Evolutionary conservation across 1,140 invertebrate species (phyloP), one percentile per base, ranked within the genome.

Genomic region (Drosophila rhopaloa): DNA sequence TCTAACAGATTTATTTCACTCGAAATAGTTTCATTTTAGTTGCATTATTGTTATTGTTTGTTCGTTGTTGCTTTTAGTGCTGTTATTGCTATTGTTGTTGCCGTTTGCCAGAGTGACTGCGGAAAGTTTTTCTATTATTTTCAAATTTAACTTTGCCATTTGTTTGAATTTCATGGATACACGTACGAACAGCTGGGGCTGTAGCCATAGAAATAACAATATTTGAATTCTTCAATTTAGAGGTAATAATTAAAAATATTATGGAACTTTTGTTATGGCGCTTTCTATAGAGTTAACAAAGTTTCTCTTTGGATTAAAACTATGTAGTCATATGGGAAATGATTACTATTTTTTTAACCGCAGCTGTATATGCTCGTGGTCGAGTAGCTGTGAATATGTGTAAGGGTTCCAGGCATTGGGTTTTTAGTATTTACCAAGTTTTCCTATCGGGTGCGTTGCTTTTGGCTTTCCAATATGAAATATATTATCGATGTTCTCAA

Each of bases 111-210:
- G 72, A 88, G 76, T 86, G 67, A 88, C 72, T 83, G 83, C 79
- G 60, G 63, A 88, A 89, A 89, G 84, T 89, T 89, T 89, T 89
- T 89, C 84, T 89, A 89, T 89, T 89, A 89, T 89, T 89, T 89
- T 89, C 84, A 89, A 89, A 89, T 89, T 89, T 89, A 89, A 89
- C 84, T 89, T 89, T 89, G 77, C 84, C 84, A 89, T 89, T 89
- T 89, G 84, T 89, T 89, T 89, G 79, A 83, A 83, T 88, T 89
- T 88, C 84, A 67, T 70, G 75, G 57, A 65, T 75, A 65, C 70
- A 60, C 57, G 54, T 62, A 62, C 11, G 56, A n/a, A 63, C 60
- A 63, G 55, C 59, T 14, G 5, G 13, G 38, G 4, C 19, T 24
- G 0, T 24, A 24, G 24, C 24, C 24, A 4, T 24, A n/a, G 50